Conservation (phyloP, 2,113 vertebrate species). For the Chionodraco myersi region DNA sequence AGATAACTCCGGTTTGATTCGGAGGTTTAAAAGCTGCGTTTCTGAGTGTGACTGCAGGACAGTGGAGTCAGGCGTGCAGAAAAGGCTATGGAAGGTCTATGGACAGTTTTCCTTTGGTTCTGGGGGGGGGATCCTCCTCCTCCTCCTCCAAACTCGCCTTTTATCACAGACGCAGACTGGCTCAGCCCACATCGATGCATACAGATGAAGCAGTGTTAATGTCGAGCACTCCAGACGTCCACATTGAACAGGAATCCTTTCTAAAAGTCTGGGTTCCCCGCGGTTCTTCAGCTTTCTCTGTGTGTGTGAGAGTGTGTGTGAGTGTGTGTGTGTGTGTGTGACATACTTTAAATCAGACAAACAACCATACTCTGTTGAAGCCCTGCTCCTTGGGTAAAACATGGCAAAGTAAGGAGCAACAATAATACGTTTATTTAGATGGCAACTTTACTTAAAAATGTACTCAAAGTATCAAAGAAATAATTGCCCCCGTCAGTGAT, state of each 20-base stretch:
- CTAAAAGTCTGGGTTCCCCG: conserved; percentile 48
- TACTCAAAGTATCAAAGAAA: no score
- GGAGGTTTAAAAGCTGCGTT: neutral
- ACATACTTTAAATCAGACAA: neutral
- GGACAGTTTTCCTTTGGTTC: conserved; percentile 82
- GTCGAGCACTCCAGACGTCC: conserved; percentile 55
- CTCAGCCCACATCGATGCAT: conserved; percentile 68
- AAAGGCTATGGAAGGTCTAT: conserved; percentile 79
- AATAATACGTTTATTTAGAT: neutral
- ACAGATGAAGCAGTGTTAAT: conserved; percentile 63
- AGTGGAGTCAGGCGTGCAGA: conserved; percentile 63
- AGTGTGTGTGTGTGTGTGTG: neutral
- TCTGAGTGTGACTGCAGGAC: conserved; percentile 59
- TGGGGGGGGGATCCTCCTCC: conserved; percentile 11
- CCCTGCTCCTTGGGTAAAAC: neutral
- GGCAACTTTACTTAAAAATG: no score
- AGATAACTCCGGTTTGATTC: conserved; percentile 21
- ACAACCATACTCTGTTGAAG: neutral
- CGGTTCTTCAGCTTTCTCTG: conserved; percentile 37
- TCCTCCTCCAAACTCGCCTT: conserved; percentile 56
- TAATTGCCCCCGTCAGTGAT: neutral
- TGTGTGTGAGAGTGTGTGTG: conserved; percentile 2
- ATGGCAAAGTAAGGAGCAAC: neutral
- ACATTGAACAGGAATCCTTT: conserved; percentile 54
- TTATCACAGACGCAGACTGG: conserved; percentile 56